Conservation (phyloP, 2,797 vertebrate genomes). For the Cynopterus sphinx region DNA sequence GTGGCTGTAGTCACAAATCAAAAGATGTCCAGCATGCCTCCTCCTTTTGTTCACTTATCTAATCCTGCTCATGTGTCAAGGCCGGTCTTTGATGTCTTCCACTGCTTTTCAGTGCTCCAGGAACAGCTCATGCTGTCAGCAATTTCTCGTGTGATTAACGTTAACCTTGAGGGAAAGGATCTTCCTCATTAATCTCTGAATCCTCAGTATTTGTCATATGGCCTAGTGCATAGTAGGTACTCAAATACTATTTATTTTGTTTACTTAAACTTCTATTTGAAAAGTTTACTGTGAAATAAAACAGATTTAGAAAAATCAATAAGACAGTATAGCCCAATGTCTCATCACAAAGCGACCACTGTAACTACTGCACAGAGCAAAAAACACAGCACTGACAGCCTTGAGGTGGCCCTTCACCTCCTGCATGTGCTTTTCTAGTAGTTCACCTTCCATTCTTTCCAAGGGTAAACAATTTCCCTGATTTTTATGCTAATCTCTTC, state of each 20-base stretch:
- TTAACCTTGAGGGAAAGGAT: background rate
- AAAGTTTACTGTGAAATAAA: background rate
- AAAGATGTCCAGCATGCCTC: background rate
- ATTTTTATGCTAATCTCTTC: background rate
- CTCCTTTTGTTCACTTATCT: background rate
- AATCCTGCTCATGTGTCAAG: background rate
- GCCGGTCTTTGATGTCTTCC: background rate
- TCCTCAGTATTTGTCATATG: background rate
- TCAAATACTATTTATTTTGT: background rate
- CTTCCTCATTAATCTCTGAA: background rate
- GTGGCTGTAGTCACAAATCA: background rate
- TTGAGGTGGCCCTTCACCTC: background rate
- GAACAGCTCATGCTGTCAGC: background rate
- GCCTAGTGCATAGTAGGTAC: background rate
- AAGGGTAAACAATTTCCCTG: background rate
- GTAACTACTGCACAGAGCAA: background rate
- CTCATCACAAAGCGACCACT: background rate
- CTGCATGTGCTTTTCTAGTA: background rate
- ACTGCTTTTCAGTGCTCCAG: background rate
- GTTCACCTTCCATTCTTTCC: background rate
- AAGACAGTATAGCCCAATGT: background rate
- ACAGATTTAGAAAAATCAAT: background rate
- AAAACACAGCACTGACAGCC: fast-evolving
- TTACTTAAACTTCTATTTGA: background rate
- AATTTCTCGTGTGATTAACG: background rate